These are phyloP conservation scores for Heliconius nattereri DNA, from an alignment of 1,140 invertebrate species.

Conservation along the genomic window DNA sequence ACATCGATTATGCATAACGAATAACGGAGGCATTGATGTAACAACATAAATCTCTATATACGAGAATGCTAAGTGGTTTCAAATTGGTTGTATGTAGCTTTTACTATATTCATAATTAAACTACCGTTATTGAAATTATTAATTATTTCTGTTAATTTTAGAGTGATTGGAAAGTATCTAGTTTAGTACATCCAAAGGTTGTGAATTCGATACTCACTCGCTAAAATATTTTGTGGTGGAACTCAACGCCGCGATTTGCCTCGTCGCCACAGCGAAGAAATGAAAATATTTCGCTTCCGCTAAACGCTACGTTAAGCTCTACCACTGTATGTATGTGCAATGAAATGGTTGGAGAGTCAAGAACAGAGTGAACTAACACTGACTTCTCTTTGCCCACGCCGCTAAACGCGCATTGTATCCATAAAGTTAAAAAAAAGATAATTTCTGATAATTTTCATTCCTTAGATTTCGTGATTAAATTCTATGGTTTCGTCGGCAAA, in stretches of 20 bases:
- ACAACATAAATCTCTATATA: slow-evolving; percentile 56
- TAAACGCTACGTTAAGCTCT: no score
- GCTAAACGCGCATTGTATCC: not conserved
- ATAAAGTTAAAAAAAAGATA: not conserved
- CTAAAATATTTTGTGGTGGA: no score
- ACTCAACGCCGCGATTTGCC: no score
- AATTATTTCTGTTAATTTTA: slow-evolving; percentile 1
- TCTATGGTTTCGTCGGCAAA: slow-evolving; percentile 68
- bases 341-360: no score
- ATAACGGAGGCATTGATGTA: slow-evolving; percentile 56
- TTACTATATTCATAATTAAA: slow-evolving; percentile 50
- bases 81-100: slow-evolving; percentile 55
- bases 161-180: not conserved
- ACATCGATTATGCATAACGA: slow-evolving; percentile 41
- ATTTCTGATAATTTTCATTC: slow-evolving; percentile 44
- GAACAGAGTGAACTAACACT: no score
- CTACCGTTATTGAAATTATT: slow-evolving; percentile 49
- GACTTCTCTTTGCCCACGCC: not conserved
- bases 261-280: no score
- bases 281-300: no score
- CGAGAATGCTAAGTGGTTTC: slow-evolving; percentile 45
- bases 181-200: no score
- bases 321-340: no score
- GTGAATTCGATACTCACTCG: not conserved
- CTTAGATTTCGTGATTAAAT: slow-evolving; percentile 54